Conservation (phyloP, 2,888 invertebrate species). For the Orthosia gracilis region DNA sequence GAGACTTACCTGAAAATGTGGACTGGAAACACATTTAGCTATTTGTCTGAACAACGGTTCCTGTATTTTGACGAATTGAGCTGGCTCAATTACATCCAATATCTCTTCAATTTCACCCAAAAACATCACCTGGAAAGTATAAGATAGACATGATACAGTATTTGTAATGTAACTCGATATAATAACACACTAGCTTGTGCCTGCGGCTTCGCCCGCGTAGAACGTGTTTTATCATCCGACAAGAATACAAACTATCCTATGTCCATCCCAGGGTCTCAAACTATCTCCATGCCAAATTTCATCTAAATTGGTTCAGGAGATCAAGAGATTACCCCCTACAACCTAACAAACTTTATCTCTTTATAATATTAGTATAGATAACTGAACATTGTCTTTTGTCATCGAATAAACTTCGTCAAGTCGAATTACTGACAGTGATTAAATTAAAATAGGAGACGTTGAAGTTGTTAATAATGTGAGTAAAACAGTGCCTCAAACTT, state of each 20-base stretch:
- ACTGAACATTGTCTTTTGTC: neutral
- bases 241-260: too few relatives aligned
- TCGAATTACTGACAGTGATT: neutral
- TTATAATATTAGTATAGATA: neutral
- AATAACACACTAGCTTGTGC: neutral
- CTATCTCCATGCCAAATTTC: too few relatives aligned
- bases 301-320: too few relatives aligned
- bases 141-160: neutral
- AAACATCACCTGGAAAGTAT: conserved; percentile 97
- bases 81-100: conserved; percentile 99
- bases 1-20: conserved; percentile 98
- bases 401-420: neutral
- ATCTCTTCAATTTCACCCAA: conserved; percentile 99
- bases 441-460: neutral
- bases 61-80: conserved; percentile 99
- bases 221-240: too few relatives aligned
- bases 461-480: neutral
- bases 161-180: neutral
- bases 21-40: conserved; percentile 99
- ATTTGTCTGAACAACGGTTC: conserved; percentile 99
- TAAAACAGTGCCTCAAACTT: conserved; percentile 1
- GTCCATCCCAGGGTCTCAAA: too few relatives aligned
- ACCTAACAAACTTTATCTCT: too few relatives aligned
- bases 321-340: too few relatives aligned
- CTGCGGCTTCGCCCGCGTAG: too few relatives aligned